phyloP scores from a whole-genome alignment of 2,113 vertebrate species.

The Prolemur simus region DNA sequence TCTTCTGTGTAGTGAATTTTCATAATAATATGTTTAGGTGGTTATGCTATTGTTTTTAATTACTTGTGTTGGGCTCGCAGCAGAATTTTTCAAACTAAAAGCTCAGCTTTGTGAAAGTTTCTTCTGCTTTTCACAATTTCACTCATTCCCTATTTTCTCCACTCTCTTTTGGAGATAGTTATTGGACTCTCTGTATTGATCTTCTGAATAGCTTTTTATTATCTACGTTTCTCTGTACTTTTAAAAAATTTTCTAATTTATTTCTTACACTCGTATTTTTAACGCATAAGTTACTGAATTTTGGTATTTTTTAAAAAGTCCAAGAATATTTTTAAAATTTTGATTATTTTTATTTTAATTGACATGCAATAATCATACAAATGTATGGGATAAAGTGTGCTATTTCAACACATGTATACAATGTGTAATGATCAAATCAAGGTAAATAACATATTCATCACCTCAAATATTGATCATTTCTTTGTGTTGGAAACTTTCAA shows the following conservation, averaged over 20 bases:
- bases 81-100: background rate
- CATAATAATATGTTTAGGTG: background rate
- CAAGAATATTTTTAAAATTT: background rate
- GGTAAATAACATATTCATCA: background rate
- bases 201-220: background rate
- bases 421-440: background rate
- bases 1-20: background rate
- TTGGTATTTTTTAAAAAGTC: background rate
- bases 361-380: too few species aligned
- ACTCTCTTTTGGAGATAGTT: background rate
- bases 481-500: background rate
- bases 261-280: background rate
- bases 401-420: background rate
- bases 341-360: background rate
- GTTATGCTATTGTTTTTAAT: background rate
- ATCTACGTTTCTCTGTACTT: background rate
- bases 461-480: background rate
- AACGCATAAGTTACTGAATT: background rate
- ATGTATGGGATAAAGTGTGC: background rate
- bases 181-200: background rate
- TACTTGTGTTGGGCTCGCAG: background rate
- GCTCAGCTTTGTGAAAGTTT: background rate
- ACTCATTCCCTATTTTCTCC: background rate
- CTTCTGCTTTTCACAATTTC: background rate
- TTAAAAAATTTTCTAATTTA: background rate